These are phyloP conservation scores for Crotalus viridis DNA, from an alignment of 2,113 vertebrate genomes.

Conservation along the genomic window DNA sequence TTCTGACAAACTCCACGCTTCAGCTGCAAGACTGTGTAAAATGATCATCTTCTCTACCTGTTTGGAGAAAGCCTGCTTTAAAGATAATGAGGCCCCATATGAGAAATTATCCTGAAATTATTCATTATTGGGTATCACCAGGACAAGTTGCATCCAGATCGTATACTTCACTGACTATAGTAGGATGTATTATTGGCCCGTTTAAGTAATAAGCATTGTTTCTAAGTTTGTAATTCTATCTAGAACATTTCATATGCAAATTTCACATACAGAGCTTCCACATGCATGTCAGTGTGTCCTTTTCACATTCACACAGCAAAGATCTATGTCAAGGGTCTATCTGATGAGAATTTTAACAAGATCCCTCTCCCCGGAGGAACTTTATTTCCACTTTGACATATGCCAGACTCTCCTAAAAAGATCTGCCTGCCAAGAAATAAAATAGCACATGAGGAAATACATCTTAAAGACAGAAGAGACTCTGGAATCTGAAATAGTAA, in stretches of 20 bases:
- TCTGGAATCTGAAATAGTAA: constrained; percentile 61
- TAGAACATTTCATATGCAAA: neutral
- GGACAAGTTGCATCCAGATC: neutral
- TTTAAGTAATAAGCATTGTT: neutral
- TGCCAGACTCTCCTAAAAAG: constrained; percentile 66
- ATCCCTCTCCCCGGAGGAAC: constrained; percentile 27
- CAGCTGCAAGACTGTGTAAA: neutral
- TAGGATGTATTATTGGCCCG: neutral
- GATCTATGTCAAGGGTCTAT: constrained; percentile 18
- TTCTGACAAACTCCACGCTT: neutral
- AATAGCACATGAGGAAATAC: constrained; percentile 70
- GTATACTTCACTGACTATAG: neutral
- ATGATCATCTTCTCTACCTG: neutral
- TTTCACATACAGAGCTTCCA: neutral
- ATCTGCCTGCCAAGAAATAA: constrained; percentile 65
- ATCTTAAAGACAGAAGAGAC: constrained; percentile 62
- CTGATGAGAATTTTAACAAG: constrained; percentile 30
- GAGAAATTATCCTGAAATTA: neutral
- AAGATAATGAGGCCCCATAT: neutral
- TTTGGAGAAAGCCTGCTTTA: neutral
- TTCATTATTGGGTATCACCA: neutral
- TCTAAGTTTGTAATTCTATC: neutral
- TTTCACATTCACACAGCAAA: neutral
- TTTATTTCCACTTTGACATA: constrained; percentile 69
- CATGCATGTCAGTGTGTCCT: neutral